Base-by-base conservation (phyloP, 2,888 invertebrate genomes). In the Desoria tigrina region DNA sequence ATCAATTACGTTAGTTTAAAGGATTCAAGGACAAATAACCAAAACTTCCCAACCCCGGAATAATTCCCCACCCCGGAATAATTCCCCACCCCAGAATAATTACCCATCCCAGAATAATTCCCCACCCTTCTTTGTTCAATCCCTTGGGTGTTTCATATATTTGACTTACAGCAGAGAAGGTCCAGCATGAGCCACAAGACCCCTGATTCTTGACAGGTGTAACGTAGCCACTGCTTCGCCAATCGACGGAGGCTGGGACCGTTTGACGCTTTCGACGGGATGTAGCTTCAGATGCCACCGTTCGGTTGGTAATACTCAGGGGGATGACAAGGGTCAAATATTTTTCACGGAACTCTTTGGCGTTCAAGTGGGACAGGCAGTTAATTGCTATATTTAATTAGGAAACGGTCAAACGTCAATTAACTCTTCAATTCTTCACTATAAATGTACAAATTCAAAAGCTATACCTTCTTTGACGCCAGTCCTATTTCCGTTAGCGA, bases 181-280 rank as follows among this genome's bases (percentile, higher is more conserved):
- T 81, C 84, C 84, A 85, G 75, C 84, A 84, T 1, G 82, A 82
- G 11, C 84, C 84, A 77, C 84, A 84, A n/a, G 79, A 78, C 14
- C 81, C 79, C 77, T 82, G 80, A 65, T 81, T 74, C 67, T 81
- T 81, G 3, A 81, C 78, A 0, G 77, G 77, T 9, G 81, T 81
- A 3, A 81, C 81, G 58, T 78, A 78, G 2, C 80, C 80, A 28
- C 79, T 71, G 2, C 70, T 45, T 54, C 81, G 76, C 81, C 81
- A 81, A 73, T 82, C 81, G 27, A 80, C 78, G 14, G 37, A 32
- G 9, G 55, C 27, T 18, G 67, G 60, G 3, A 58, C 27, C 1
- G 51, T 21, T 54, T 55, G 65, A 11, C 60, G 42, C 26, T 27
- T 51, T 23, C 64, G 28, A 16, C 7, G 24, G 11, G 61, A 42